Evolutionary conservation across 2,113 vertebrate genomes (phyloP).

Genomic region (Psittacus erithacus): DNA sequence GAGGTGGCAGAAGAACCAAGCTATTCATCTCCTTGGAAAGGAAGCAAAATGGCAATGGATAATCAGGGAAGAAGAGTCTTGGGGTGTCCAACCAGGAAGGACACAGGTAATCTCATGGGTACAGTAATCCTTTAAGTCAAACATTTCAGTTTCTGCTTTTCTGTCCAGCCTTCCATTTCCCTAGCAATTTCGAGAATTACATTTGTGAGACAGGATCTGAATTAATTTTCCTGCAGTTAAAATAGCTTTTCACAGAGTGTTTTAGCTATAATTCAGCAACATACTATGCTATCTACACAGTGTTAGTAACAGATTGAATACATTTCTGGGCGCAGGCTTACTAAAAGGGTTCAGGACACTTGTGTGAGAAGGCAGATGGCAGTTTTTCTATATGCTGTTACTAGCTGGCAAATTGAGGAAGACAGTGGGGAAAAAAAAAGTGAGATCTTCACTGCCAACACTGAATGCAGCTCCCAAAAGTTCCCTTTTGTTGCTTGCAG

Average conservation of each 20-base stretch:
- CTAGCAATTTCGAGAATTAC: background rate
- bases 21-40: background rate
- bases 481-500: constrained; percentile 22
- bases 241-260: background rate
- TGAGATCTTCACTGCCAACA: constrained; percentile 11
- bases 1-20: background rate
- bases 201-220: background rate
- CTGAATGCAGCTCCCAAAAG: constrained; percentile 37
- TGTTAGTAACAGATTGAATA: background rate
- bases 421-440: constrained; percentile 32
- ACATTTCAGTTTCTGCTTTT: background rate
- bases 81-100: background rate
- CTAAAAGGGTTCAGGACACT: background rate
- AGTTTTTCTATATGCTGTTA: background rate
- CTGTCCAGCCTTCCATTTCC: background rate
- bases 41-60: background rate
- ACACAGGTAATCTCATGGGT: background rate
- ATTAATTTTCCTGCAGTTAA: background rate
- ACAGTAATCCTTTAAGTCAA: background rate
- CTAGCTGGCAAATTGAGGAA: constrained; percentile 1
- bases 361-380: background rate
- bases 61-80: background rate
- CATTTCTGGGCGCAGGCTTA: background rate
- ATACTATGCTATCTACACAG: background rate
- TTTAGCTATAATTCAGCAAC: background rate